Evolutionary conservation across 1,140 invertebrate species (phyloP).

Genomic region (Camponotus pennsylvanicus): DNA sequence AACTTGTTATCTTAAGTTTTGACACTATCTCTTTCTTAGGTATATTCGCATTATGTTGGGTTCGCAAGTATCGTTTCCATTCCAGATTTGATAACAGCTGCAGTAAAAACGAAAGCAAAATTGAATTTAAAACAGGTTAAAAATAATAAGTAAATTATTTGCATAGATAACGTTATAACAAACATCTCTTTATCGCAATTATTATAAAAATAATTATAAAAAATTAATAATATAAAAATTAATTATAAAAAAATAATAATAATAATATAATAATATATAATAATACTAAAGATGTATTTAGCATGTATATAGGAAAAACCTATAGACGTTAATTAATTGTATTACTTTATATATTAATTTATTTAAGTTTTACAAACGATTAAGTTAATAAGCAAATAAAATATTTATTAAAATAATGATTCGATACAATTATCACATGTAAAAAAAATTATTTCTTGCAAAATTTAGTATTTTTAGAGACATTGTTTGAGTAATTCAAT

Average conservation of each 20-base stretch:
- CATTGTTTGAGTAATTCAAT: not conserved
- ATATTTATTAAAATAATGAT: conserved; percentile 1
- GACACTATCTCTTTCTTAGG: conserved; percentile 69
- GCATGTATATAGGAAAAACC: not conserved
- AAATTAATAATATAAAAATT: no score
- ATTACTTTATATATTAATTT: no score
- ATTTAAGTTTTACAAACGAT: not conserved
- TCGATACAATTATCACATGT: not conserved
- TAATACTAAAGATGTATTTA: not conserved
- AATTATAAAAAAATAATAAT: no score
- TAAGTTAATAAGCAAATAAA: not conserved
- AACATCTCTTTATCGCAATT: not conserved
- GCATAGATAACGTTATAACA: conserved; percentile 1
- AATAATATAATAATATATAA: not conserved
- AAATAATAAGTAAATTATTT: conserved; percentile 20
- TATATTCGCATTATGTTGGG: conserved; percentile 25
- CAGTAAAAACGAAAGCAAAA: conserved; percentile 5
- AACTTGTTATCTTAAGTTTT: conserved; percentile 66
- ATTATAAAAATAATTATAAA: not conserved
- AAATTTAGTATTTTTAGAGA: not conserved
- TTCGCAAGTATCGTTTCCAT: conserved; percentile 10
- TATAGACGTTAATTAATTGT: not conserved
- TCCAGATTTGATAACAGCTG: conserved; percentile 19
- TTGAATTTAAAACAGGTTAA: not conserved
- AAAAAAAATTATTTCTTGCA: not conserved